A percentile compares a stretch with the other conserved stretches of the same genome.
phyloP scores from a whole-genome alignment of 2,797 vertebrate species.

The Novumbra hubbsi region DNA sequence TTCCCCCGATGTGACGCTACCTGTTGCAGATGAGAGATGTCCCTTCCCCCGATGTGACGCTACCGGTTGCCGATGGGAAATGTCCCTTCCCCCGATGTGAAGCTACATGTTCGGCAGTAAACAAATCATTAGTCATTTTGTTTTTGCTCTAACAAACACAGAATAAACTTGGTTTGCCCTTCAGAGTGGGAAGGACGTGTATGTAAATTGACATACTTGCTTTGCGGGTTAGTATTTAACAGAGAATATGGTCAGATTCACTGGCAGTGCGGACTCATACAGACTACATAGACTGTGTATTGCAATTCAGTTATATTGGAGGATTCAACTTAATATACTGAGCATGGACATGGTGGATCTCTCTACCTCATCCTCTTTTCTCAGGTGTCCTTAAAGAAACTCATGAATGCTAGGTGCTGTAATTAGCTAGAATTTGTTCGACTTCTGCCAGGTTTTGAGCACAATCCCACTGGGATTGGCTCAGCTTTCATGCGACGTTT shows the following conservation, averaged over 20 bases:
- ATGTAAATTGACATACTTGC: neutral
- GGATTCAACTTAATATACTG: conserved; percentile 41
- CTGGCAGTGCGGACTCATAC: conserved; percentile 15
- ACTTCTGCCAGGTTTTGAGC: conserved; percentile 13
- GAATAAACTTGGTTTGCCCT: neutral
- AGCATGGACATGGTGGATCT: conserved; percentile 18
- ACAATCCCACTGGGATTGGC: conserved; percentile 10
- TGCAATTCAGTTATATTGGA: conserved; percentile 14
- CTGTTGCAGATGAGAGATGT: conserved; percentile 41
- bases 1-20: conserved; percentile 23
- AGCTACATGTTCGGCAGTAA: conserved; percentile 26
- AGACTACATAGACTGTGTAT: neutral
- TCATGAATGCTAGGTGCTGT: conserved; percentile 1
- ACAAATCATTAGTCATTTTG: conserved; percentile 12
- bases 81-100: conserved; percentile 33
- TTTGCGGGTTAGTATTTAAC: conserved; percentile 21
- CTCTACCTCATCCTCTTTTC: neutral
- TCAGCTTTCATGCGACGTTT: neutral
- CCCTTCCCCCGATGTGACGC: conserved; percentile 25
- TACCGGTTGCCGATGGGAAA: conserved; percentile 33
- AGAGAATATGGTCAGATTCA: conserved; percentile 3
- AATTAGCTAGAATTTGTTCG: conserved; percentile 13
- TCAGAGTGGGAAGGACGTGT: neutral
- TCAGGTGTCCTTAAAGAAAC: conserved; percentile 4
- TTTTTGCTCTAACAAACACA: neutral